These are phyloP conservation scores for Eriosoma lanigerum DNA, from an alignment of 1,140 invertebrate species.

Conservation along the genomic window DNA sequence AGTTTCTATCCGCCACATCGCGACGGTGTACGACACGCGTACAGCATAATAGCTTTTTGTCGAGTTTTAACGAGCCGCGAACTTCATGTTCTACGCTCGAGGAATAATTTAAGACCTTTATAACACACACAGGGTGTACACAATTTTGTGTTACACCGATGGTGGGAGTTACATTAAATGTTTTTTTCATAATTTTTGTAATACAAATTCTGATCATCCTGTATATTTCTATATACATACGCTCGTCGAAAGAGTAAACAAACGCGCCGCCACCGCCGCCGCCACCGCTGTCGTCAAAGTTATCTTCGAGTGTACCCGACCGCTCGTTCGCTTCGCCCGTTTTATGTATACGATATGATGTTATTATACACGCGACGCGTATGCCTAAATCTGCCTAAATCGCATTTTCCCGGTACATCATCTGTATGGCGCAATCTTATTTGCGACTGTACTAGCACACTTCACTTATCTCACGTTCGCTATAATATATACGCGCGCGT, in stretches of 20 bases:
- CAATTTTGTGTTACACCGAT: too few species aligned
- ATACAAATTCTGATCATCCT: too few species aligned
- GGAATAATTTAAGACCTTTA: conserved; percentile 48
- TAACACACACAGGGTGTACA: too few species aligned
- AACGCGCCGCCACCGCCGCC: not conserved
- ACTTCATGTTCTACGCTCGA: conserved; percentile 47
- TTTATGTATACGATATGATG: not conserved
- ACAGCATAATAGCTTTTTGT: conserved; percentile 42
- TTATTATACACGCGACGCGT: too few species aligned
- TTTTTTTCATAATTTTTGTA: too few species aligned
- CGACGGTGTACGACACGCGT: too few species aligned
- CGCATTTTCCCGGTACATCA: not conserved
- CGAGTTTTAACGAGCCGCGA: conserved; percentile 51
- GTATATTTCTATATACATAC: too few species aligned
- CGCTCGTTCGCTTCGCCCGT: not conserved
- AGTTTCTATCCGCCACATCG: too few species aligned
- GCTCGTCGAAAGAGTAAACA: conserved; percentile 30
- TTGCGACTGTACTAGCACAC: conserved; percentile 7
- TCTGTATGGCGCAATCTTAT: too few species aligned
- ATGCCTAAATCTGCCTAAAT: conserved; percentile 8
- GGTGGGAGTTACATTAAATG: too few species aligned
- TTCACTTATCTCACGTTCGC: conserved; percentile 26
- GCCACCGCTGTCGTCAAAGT: not conserved
- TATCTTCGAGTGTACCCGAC: not conserved
- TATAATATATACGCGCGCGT: too few species aligned